These are phyloP conservation scores for Stenolophus ochropezus DNA, from an alignment of 2,888 invertebrate species.

Conservation along the genomic window DNA sequence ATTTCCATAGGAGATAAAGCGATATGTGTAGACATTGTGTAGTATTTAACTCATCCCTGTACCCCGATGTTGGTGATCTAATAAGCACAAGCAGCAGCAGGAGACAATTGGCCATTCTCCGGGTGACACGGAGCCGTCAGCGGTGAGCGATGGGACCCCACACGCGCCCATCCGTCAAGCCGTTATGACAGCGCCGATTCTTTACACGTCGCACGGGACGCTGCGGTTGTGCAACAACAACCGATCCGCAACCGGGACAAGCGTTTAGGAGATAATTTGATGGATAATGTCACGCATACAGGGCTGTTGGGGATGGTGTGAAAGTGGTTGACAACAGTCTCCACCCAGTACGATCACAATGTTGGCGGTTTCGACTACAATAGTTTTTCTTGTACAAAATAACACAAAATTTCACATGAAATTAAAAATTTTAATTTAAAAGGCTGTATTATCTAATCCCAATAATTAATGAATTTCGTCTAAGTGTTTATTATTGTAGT, in stretches of 20 bases:
- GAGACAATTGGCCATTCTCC: background rate
- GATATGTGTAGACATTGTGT: too few relatives aligned
- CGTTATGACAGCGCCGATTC: constrained; percentile 37
- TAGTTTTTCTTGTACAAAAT: too few relatives aligned
- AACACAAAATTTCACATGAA: too few relatives aligned
- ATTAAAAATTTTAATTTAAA: too few relatives aligned
- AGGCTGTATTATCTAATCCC: too few relatives aligned
- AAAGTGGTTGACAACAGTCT: background rate
- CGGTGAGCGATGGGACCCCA: constrained; percentile 15
- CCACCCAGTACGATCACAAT: too few relatives aligned
- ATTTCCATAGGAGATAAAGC: too few relatives aligned
- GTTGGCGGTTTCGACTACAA: too few relatives aligned
- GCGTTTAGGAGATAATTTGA: constrained; percentile 39
- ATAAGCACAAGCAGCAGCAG: background rate
- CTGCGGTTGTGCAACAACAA: constrained; percentile 7
- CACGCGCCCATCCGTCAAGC: constrained; percentile 17
- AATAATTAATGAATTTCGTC: too few relatives aligned
- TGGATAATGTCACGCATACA: background rate
- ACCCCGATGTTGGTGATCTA: background rate
- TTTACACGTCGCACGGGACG: constrained; percentile 21
- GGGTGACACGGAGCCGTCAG: constrained; percentile 7
- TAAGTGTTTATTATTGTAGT: too few relatives aligned
- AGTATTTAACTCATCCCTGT: background rate
- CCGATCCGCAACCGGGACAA: background rate
- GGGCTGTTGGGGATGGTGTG: background rate